Evolutionary conservation across 2,797 vertebrate genomes (phyloP), one percentile per base, ranked within the genome.

Genomic region (Enteromius thamalakanensis): DNA sequence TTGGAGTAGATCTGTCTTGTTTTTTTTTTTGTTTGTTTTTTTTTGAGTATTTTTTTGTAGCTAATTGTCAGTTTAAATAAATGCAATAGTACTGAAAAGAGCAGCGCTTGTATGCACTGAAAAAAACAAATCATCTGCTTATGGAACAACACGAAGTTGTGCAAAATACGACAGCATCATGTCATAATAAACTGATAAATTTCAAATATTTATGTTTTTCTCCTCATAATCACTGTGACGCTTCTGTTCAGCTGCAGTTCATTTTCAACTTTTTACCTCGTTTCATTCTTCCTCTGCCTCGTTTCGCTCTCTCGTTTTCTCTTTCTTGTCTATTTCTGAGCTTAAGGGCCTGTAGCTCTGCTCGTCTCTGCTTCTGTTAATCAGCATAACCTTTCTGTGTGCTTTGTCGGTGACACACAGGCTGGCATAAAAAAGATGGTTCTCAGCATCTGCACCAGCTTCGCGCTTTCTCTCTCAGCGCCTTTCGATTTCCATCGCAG

Each of bases 371-470:
- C 86, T 88, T 17, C 67, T 82, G 82, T 89, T 92, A 93, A 94
- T 93, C 90, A 93, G 91, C 86, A 86, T 87, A 89, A 88, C 89
- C 89, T 88, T 90, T 89, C 91, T 91, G 85, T 91, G 85, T 11
- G 85, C 89, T 82, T 19, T 51, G 86, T 82, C 82, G 86, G 77
- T 45, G 72, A 84, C 12, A 82, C 70, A 77, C 81, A 23, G 81
- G 29, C 58, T 87, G 89, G 85, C 87, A 86, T 89, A 87, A 91
- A 90, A 87, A 89, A 89, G 88, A 88, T 84, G 87, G 81, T 79
- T 86, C 82, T 87, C 88, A 80, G 85, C 86, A 90, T 83, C 88
- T 76, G 85, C 60, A 68, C 89, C 84, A 86, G 87, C 88, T 89
- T 74, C 84, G 85, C 86, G 89, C 85, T 81, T 76, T 70, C 75